Base-by-base conservation (phyloP, 2,113 vertebrate genomes). In the Sitta europaea region DNA sequence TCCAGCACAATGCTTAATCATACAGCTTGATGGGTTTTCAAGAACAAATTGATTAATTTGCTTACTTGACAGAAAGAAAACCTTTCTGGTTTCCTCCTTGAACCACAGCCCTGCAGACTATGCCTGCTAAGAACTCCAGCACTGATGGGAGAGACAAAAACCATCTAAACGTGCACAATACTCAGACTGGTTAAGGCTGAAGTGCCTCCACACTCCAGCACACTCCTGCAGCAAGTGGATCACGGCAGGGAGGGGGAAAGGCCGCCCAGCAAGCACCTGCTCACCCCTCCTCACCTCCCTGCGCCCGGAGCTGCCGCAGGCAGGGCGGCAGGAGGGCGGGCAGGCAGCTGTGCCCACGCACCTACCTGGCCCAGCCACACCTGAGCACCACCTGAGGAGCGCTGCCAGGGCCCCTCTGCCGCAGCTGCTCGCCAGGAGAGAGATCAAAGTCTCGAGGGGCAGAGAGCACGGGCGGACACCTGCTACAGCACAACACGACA, bases 371-470 rank as follows among this genome's bases (percentile, higher is more conserved):
- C 48, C 87, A 51, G 35, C 84, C 92, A 93, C 98, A 98, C 98
- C 98, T 98, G 98, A 98, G 95, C 98, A 93, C 88, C 98, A 98
- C 98, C 98, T 97, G 98, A 97, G 94, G 94, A 97, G 97, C 86
- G 40, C 80, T 92, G 58, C 50, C 77, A 79, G 86, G 80, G 63
- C 85, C 91, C 95, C 71, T 77, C 50, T 12, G 65, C 86, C 55
- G 12, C 97, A 96, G 95, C 94, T 97, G 96, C 81, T 75, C 38
- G 4, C 70, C 48, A 67, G 94, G 76, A 92, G 53, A 79, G 47
- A 8, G 58, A 78, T 7, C 55, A 28, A 14, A 53, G 65, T 78
- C 95, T 83, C 87, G 0, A 28, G 59, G 58, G 92, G 54, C 35
- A 57, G 18, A 10, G 61, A 79, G 95, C 94, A 48, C 70, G 45